Evolutionary conservation across 2,888 invertebrate genomes (phyloP), one percentile per base, ranked within the genome.

Genomic region (Drosophila glabriapex): DNA sequence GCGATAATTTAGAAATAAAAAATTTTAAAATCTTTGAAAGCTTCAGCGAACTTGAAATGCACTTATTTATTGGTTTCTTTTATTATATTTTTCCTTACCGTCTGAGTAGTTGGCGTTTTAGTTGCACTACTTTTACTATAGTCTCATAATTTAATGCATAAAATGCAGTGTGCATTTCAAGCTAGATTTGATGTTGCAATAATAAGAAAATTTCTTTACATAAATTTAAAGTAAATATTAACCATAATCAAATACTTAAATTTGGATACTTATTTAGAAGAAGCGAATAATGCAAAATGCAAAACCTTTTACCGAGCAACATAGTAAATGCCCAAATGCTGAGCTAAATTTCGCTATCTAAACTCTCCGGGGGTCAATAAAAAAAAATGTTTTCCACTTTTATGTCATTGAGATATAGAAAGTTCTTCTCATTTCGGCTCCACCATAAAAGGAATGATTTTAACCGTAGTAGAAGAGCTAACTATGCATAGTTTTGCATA

Each of bases 401-500:
- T 37, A 72, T 68, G 63, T 60, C 69, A 78, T 78, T 84, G 73
- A 61, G 55, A 66, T 52, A 64, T 71, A 53, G 68, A 69, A 86
- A 58, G 68, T 46, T 53, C 56, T 68, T 67, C 25, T 54, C 39
- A 70, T 72, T 35, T 53, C 35, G 52, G 19, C 37, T 54, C 31
- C 25, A 49, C 28, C 43, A 60, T 31, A 63, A 29, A 22, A 65
- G 46, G 25, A 43, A 35, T 49, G 37, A 52, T 37, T 55, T 37
- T 50, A 1, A 53, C 41, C 25, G 25, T 9, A 5, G 33, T 12
- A 28, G 56, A 22, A 50, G 25, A 52, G 52, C 53, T 25, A 83
- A 80, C 66, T 71, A 66, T 66, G 64, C 55, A 52, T 31, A 68
- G 54, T 77, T 84, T 83, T 80, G 85, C 86, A 90, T 89, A 85